Base-by-base conservation (phyloP, 2,113 vertebrate species). In the Sporophila hypoxantha region DNA sequence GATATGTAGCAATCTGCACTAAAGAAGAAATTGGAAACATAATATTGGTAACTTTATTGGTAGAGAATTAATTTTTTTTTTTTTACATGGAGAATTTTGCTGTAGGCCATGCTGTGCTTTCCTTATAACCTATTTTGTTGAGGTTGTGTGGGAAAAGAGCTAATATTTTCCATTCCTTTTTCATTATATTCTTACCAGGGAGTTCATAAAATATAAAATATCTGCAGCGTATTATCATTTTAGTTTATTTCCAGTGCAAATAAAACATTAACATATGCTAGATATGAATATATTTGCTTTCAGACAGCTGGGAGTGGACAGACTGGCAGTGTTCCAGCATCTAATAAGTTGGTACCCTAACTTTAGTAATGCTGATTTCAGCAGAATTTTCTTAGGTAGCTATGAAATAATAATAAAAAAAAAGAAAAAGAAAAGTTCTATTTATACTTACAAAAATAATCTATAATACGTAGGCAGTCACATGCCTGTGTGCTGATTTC, bases 191-290 rank as follows among this genome's bases (percentile, higher is more conserved):
- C 67, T 90, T 92, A 65, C 60, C 27, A 52, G n/a, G 73, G 88
- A 85, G 41, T 81, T 93, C 8, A 65, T 76, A 88, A 91, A 94
- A 87, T 88, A 57, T 79, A 68, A 81, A 92, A 86, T 81, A 76
- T 32, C 56, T 83, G 59, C 64, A 90, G 70, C 0, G 0, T 76
- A 42, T 73, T 94, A 83, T 81, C 88, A 66, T 85, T 89, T 88
- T 69, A 68, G 47, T 77, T 92, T 93, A 68, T 94, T 94, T 94
- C 17, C 21, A 74, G 29, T 44, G 32, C 73, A 92, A 91, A 66
- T 52, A 83, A 82, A 86, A 52, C 30, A 81, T 68, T 87, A 87
- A 49, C 69, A 61, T 90, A 50, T 75, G 76, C 75, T 91, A 37
- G 34, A 36, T 46, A 32, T 62, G 16, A 87, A 60, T 76, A 75